Evolutionary conservation across 2,797 vertebrate genomes (phyloP).

Genomic region (Sebastes variabilis): DNA sequence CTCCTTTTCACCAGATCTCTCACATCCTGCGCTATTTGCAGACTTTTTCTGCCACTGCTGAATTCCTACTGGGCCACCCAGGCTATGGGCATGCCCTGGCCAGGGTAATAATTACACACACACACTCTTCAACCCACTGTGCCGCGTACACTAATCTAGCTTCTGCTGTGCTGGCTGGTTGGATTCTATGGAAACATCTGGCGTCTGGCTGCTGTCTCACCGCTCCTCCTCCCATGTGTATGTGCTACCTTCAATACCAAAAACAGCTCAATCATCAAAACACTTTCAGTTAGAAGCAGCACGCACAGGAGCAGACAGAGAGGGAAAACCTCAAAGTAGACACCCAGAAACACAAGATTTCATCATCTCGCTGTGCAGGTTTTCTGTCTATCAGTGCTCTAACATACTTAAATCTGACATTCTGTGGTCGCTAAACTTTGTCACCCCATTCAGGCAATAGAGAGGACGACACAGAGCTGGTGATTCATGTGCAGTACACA

Average conservation of each 20-base stretch:
- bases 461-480: not conserved
- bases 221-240: constrained; percentile 31
- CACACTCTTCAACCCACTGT: constrained; percentile 18
- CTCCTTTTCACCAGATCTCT: constrained; percentile 16
- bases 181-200: constrained; percentile 72
- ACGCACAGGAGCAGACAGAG: not conserved
- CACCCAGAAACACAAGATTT: not conserved
- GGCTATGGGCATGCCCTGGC: constrained; percentile 54
- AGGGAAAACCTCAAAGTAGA: constrained; percentile 17
- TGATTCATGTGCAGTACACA: constrained; percentile 50
- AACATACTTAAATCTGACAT: not conserved
- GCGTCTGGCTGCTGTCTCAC: constrained; percentile 61
- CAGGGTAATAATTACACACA: constrained; percentile 61
- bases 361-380: not conserved
- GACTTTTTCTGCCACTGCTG: constrained; percentile 17
- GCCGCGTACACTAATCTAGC: constrained; percentile 34
- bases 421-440: not conserved
- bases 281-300: constrained; percentile 28
- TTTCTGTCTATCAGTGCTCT: not conserved
- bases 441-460: not conserved
- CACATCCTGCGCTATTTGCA: constrained; percentile 32
- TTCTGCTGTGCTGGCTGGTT: constrained; percentile 31
- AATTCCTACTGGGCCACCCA: constrained; percentile 69
- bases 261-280: constrained; percentile 62
- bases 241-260: constrained; percentile 38